phyloP scores from a whole-genome alignment of 1,140 invertebrate species.

The Drosophila lowei region DNA sequence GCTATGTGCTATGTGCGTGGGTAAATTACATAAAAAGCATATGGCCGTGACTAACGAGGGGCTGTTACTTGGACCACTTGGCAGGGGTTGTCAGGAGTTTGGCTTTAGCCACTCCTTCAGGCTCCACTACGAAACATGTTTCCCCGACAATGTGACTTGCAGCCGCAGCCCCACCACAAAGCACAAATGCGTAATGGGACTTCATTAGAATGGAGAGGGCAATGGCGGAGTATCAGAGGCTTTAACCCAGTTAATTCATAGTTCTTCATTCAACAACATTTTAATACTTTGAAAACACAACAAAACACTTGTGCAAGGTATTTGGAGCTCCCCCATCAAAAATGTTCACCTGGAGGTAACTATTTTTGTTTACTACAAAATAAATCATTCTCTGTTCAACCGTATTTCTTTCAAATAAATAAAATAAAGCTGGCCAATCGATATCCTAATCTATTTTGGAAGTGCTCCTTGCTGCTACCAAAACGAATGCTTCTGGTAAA shows the following conservation, averaged over 20 bases:
- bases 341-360: not conserved
- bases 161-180: constrained; percentile 43
- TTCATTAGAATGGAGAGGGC: constrained; percentile 21
- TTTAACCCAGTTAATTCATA: constrained; percentile 37
- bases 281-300: constrained; percentile 11
- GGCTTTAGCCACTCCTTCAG: constrained; percentile 24
- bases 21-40: constrained; percentile 77
- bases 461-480: constrained; percentile 18
- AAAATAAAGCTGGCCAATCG: constrained; percentile 15
- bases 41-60: constrained; percentile 79
- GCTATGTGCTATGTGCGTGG: constrained; percentile 18
- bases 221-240: not conserved
- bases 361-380: not conserved
- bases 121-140: constrained; percentile 37
- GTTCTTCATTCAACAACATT: constrained; percentile 40
- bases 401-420: constrained; percentile 31
- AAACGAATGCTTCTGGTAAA: constrained; percentile 11
- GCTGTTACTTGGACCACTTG: constrained; percentile 65
- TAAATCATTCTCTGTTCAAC: constrained; percentile 24
- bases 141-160: constrained; percentile 68
- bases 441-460: constrained; percentile 31
- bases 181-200: constrained; percentile 1
- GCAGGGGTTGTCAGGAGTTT: constrained; percentile 37
- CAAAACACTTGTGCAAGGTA: constrained; percentile 4
- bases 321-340: not conserved